phyloP scores from a whole-genome alignment of 1,140 invertebrate species.

The Polypedilum vanderplanki region DNA sequence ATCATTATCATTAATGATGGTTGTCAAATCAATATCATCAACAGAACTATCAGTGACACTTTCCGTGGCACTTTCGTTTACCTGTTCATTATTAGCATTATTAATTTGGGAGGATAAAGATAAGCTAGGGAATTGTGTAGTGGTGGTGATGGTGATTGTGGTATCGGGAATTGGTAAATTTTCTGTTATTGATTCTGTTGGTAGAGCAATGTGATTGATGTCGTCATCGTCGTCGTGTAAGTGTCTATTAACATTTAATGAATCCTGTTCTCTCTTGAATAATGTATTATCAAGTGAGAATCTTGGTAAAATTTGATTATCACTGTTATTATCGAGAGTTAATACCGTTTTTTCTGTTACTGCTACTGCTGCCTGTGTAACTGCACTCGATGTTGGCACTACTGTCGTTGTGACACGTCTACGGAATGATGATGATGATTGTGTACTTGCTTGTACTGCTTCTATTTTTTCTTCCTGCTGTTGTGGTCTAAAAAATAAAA shows the following conservation, averaged over 20 bases:
- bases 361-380: not conserved
- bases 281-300: not conserved
- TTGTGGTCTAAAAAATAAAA: not conserved
- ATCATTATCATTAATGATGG: not conserved
- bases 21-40: not conserved
- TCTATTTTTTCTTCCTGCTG: not conserved
- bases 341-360: slow-evolving; percentile 22
- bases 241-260: not conserved
- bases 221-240: not conserved
- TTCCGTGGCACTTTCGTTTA: not conserved
- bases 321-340: not conserved
- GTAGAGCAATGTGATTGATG: not conserved
- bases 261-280: not conserved
- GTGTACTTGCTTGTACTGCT: not conserved
- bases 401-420: not conserved
- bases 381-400: not conserved
- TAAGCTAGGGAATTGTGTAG: not conserved
- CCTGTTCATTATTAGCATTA: not conserved
- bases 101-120: not conserved
- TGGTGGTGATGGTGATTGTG: not conserved
- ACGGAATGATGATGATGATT: not conserved
- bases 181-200: slow-evolving; percentile 9
- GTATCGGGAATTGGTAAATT: not conserved
- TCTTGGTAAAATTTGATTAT: not conserved
- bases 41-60: slow-evolving; percentile 8